These are phyloP conservation scores for Lerista edwardsae DNA, from an alignment of 2,797 vertebrate species.

Conservation along the genomic window DNA sequence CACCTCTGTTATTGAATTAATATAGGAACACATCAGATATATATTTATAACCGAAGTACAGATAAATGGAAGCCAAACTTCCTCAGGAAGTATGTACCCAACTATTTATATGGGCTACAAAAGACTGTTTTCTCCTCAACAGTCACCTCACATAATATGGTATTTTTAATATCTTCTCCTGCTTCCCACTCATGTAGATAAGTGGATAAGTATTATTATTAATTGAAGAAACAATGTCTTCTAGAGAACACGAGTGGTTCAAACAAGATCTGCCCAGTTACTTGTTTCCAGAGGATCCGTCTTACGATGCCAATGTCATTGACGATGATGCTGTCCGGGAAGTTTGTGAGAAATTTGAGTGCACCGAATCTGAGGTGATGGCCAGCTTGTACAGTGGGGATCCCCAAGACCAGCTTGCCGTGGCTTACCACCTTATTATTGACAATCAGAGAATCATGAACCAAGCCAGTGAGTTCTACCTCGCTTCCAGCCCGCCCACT, in stretches of 20 bases:
- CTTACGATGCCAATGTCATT: conserved; percentile 90
- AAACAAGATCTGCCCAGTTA: conserved; percentile 95
- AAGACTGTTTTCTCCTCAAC: neutral
- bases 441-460: conserved; percentile 99
- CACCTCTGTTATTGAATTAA: neutral
- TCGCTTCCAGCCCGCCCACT: conserved; percentile 96
- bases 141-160: neutral
- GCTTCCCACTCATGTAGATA: neutral
- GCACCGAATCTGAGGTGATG: conserved; percentile 91
- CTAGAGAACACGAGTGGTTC: conserved; percentile 96
- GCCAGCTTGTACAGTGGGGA: conserved; percentile 95
- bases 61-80: neutral
- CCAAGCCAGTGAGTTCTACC: conserved; percentile 98
- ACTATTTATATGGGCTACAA: neutral
- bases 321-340: conserved; percentile 96
- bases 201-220: neutral
- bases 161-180: neutral
- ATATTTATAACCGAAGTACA: no score
- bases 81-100: neutral
- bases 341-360: conserved; percentile 98
- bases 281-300: conserved; percentile 96
- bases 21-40: neutral
- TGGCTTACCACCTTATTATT: conserved; percentile 97
- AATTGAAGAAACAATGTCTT: fast-evolving
- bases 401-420: conserved; percentile 95